Percentiles rank a stretch among this genome's conserved stretches.
These are phyloP conservation scores for Triops cancriformis DNA, from an alignment of 1,140 invertebrate species.

Conservation along the genomic window DNA sequence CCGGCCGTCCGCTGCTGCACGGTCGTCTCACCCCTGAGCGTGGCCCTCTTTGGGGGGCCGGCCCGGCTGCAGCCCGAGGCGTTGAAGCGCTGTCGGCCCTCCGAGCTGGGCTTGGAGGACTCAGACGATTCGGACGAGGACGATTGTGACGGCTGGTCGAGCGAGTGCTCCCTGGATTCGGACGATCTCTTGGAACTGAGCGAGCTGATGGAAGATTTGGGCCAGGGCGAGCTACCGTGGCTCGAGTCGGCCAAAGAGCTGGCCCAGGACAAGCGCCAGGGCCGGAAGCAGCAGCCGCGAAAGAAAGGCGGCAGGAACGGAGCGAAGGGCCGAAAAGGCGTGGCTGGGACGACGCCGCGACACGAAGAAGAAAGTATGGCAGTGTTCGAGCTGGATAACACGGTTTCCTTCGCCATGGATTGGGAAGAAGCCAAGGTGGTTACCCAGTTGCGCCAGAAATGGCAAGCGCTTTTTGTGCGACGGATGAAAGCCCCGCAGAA, in stretches of 20 bases:
- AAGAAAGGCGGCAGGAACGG: background rate
- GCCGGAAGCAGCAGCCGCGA: too few species aligned
- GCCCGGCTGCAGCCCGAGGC: constrained; percentile 53
- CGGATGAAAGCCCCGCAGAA: background rate
- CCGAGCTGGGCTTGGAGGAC: background rate
- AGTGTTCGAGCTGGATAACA: constrained; percentile 4
- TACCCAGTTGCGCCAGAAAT: constrained; percentile 18
- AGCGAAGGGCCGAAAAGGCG: background rate
- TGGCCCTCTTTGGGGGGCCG: constrained; percentile 69
- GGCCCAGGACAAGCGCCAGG: background rate
- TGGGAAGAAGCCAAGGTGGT: constrained; percentile 3
- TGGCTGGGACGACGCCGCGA: too few species aligned
- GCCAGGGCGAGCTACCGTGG: background rate
- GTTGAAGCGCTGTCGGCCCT: constrained; percentile 33
- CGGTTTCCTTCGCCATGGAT: constrained; percentile 15
- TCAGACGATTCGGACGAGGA: constrained; percentile 14
- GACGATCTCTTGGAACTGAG: background rate
- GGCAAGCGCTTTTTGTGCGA: constrained; percentile 19
- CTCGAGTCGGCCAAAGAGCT: background rate
- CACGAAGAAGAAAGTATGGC: background rate
- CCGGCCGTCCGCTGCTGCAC: constrained; percentile 65
- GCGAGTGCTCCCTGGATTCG: background rate
- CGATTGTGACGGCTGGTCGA: constrained; percentile 5
- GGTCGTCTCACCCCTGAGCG: constrained; percentile 64
- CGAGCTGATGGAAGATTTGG: background rate